Percentiles rank a stretch among this genome's conserved stretches.
Conservation (phyloP, 2,113 vertebrate genomes). For the Microtus montanus region DNA sequence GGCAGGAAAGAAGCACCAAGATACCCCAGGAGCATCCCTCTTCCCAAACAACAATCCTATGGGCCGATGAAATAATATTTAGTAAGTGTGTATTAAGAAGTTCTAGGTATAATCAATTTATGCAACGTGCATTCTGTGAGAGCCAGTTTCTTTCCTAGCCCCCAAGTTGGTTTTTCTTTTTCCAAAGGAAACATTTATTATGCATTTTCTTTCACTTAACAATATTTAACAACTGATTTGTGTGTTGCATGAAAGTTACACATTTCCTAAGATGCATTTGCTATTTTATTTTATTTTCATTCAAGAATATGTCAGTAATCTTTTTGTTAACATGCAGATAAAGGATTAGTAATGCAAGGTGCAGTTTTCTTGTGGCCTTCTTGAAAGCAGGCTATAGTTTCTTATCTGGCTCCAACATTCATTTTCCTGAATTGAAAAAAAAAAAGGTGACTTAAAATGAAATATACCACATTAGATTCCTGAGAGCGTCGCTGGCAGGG, state of each 20-base stretch:
- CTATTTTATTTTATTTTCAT: conserved; percentile 90
- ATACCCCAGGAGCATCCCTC: neutral
- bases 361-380: conserved; percentile 91
- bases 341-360: conserved; percentile 92
- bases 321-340: conserved; percentile 92
- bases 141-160: conserved; percentile 54
- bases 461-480: conserved; percentile 87
- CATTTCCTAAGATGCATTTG: conserved; percentile 86
- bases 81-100: conserved; percentile 56
- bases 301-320: conserved; percentile 91
- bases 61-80: conserved; percentile 44
- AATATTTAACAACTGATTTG: conserved; percentile 86
- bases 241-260: conserved; percentile 88
- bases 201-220: conserved; percentile 85
- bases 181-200: conserved; percentile 84
- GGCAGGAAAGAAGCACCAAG: neutral
- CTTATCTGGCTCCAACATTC: conserved; percentile 91
- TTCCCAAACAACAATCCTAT: conserved; percentile 35
- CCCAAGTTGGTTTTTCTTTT: conserved; percentile 83
- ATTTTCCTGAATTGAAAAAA: conserved; percentile 85
- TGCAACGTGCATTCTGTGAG: conserved; percentile 33
- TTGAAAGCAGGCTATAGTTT: conserved; percentile 91
- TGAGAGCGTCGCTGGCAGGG: conserved; percentile 75
- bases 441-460: conserved; percentile 85
- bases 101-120: conserved; percentile 55